Conservation (phyloP, 2,797 vertebrate species). For the Sebastes matsubarae region DNA sequence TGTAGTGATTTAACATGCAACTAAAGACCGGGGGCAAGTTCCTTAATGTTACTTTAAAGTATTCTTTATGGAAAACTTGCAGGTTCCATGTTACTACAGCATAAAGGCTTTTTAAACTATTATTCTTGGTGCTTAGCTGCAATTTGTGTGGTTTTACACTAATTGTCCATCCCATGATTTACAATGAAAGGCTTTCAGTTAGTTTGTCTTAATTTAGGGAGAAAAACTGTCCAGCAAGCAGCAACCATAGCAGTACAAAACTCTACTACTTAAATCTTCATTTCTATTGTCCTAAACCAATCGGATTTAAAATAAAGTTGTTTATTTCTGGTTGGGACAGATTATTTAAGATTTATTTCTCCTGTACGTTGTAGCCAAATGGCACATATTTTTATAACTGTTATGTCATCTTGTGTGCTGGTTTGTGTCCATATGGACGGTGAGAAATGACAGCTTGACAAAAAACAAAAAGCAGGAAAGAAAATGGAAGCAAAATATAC, state of each 20-base stretch:
- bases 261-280: not conserved
- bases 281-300: not conserved
- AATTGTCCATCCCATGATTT: not conserved
- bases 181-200: not conserved
- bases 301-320: not conserved
- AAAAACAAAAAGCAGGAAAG: not conserved
- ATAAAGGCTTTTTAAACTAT: not conserved
- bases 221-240: not conserved
- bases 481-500: not conserved
- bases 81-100: not conserved
- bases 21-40: not conserved
- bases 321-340: not conserved
- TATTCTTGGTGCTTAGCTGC: too few species aligned
- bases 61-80: not conserved
- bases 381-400: not conserved
- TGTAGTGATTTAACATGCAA: constrained; percentile 7
- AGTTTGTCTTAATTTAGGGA: not conserved
- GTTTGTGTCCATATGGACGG: not conserved
- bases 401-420: not conserved
- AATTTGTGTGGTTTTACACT: not conserved
- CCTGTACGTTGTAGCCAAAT: not conserved
- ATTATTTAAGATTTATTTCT: not conserved
- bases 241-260: not conserved
- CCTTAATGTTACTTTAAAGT: not conserved
- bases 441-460: not conserved